These are phyloP conservation scores for Meles meles DNA, from an alignment of 2,113 vertebrate species.

Conservation along the genomic window DNA sequence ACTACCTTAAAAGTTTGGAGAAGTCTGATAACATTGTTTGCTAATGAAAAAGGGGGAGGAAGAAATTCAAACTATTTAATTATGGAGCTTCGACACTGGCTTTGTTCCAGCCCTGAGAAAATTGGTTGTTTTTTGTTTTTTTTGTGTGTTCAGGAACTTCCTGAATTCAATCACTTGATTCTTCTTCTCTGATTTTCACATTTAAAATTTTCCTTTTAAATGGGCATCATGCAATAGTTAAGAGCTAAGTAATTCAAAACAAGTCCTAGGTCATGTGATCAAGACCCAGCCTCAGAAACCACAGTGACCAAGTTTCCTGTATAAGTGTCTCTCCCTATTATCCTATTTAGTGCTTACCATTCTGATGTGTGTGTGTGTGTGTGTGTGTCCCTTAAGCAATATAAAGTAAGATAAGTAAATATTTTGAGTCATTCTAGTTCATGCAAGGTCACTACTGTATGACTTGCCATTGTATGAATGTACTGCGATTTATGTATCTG, in stretches of 20 bases:
- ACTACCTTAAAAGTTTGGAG: background rate
- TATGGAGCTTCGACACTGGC: background rate
- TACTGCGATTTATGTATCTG: too few species aligned
- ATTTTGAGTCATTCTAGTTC: background rate
- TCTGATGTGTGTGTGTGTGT: background rate
- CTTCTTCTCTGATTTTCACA: background rate
- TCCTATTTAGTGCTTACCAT: background rate
- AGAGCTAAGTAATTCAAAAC: background rate
- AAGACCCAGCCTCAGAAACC: background rate
- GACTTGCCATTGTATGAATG: background rate
- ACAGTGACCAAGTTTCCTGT: background rate
- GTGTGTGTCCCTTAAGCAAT: background rate
- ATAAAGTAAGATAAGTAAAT: background rate
- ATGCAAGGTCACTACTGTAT: background rate
- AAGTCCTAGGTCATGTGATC: background rate
- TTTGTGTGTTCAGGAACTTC: background rate
- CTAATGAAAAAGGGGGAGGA: background rate
- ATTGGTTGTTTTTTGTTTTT: too few species aligned
- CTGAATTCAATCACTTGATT: background rate
- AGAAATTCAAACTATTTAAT: background rate
- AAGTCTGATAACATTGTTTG: background rate
- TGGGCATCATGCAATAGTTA: background rate
- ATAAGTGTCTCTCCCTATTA: background rate
- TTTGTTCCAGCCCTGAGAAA: background rate
- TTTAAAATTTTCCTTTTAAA: background rate